Base-by-base conservation (phyloP, 2,113 vertebrate species). In the Oxygymnocypris stewartii region DNA sequence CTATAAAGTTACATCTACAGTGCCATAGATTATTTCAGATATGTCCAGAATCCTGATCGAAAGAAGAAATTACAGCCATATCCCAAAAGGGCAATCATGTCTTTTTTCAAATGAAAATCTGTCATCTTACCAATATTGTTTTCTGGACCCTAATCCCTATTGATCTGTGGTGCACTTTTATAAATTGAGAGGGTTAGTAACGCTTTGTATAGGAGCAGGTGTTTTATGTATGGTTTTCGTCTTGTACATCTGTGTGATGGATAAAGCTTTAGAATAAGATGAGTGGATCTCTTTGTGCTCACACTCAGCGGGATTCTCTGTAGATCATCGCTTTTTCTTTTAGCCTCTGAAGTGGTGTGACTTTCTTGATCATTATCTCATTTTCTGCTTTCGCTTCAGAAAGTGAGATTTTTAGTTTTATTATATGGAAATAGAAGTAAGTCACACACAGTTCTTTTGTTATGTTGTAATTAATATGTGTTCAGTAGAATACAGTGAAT, bases 151-250 rank as follows among this genome's bases (percentile, higher is more conserved):
- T 93, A 94, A 94, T 95, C 92, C 89, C 88, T 90, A 95, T 95
- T 93, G 94, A 95, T 95, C 93, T 93, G 92, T 89, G 87, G 84
- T 88, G 85, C 89, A 92, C 90, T 94, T 94, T 94, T 93, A 93
- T 93, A 94, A 94, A 95, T 94, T 92, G 92, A 93, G 89, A 86
- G 87, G 88, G 89, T 91, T 90, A 87, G 76, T 81, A 88, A 84
- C 74, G 77, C 88, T 84, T 80, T 77, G 23, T 42, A 49, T 42
- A 44, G n/a, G 61, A 16, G 63, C 63, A 63, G 42, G 42, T 67
- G 65, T n/a, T 77, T 75, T 31, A 77, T 77, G n/a, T 77, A 47
- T 65, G 25, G 31, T 65, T 31, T 65, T 65, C 25, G 4, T 10
- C 12, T 77, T 77, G 42, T 84, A 6, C 69, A 31, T 51, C 23